phyloP scores from a whole-genome alignment of 2,113 vertebrate species.

The Picathartes gymnocephalus region DNA sequence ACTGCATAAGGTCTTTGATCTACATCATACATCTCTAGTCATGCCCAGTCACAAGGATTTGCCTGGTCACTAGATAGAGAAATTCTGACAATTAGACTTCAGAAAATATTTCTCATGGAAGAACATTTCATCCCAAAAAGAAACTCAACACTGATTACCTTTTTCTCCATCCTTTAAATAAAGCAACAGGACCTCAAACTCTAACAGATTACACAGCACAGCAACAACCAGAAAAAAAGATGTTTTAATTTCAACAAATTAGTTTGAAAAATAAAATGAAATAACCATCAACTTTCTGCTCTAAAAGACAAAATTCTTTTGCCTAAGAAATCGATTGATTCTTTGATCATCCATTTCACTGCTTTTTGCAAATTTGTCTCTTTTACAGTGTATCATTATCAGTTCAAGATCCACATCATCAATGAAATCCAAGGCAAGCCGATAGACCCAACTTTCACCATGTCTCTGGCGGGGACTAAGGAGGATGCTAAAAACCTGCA shows the following conservation, averaged over 20 bases:
- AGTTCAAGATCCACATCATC: conserved; percentile 88
- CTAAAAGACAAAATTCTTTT: background rate
- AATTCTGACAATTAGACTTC: background rate
- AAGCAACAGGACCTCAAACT: background rate
- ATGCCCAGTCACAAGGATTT: background rate
- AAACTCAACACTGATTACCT: background rate
- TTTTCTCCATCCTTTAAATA: background rate
- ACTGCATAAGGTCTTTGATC: background rate
- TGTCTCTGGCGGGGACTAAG: conserved; percentile 83
- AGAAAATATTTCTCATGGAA: background rate
- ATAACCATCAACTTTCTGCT: background rate
- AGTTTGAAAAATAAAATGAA: background rate
- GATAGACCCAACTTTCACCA: conserved; percentile 74
- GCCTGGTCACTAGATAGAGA: background rate
- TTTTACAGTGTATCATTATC: conserved; percentile 87
- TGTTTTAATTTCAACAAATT: background rate
- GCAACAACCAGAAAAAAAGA: background rate
- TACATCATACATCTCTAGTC: background rate
- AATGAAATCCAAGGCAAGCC: conserved; percentile 73
- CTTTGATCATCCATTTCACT: background rate
- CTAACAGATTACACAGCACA: background rate
- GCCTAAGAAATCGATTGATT: background rate
- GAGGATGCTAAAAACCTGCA: conserved; percentile 76
- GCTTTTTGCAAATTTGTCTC: background rate
- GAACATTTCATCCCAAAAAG: background rate